Evolutionary conservation across 2,888 invertebrate species (phyloP), one percentile per base, ranked within the genome.

Genomic region (Plutella xylostella): DNA sequence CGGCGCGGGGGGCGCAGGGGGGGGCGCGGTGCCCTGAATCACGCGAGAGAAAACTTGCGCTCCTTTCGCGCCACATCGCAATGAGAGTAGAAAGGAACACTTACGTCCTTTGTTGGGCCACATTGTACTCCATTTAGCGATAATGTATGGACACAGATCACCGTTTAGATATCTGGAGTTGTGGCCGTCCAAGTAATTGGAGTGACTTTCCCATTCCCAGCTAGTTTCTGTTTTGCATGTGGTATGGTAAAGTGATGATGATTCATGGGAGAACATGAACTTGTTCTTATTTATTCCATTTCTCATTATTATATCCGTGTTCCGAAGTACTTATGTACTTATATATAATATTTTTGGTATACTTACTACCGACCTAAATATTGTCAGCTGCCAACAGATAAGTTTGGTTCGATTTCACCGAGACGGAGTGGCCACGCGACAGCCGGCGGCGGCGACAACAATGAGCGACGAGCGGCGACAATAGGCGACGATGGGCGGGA

Each of bases 1-100:
- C n/a, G n/a, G n/a, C n/a, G n/a, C n/a, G n/a, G n/a, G n/a, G n/a
- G n/a, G n/a, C n/a, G n/a, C n/a, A n/a, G n/a, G n/a, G n/a, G n/a
- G n/a, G n/a, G n/a, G n/a, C n/a, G n/a, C n/a, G n/a, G 63, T 66
- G 79, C 71, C 79, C 80, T 72, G 71, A 75, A 78, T 80, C 65
- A 67, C 69, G 63, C 65, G 63, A 80, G 79, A 77, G 79, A 79
- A 79, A 79, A 78, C 73, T 74, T 55, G 61, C 58, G 52, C 58
- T 57, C 55, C 15, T 34, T 15, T n/a, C 9, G 28, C 7, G 11
- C 9, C 28, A 9, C 28, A 15, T 33, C 33, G 33, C 15, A 33
- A 33, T 33, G 33, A 33, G 33, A 33, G 33, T 39, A 39, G 21
- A 39, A 39, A 39, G 39, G 25, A 39, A 39, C 39, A 21, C 3